phyloP scores from a whole-genome alignment of 2,797 vertebrate genomes.

The Euthynnus affinis region DNA sequence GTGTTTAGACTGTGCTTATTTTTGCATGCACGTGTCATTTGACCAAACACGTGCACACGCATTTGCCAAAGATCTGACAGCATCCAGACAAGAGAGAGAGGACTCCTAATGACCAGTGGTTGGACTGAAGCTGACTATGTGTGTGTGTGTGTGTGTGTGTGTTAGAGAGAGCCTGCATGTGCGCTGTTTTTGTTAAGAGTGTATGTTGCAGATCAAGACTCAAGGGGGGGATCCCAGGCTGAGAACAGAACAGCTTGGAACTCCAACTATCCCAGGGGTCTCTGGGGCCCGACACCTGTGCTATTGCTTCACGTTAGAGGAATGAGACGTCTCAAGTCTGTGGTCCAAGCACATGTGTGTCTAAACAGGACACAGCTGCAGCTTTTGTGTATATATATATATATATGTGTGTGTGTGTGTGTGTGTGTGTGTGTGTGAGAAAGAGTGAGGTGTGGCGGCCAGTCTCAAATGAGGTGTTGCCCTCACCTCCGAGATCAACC shows the following conservation, averaged over 20 bases:
- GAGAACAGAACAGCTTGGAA: constrained; percentile 72
- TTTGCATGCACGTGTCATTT: constrained; percentile 35
- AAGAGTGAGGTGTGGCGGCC: constrained; percentile 26
- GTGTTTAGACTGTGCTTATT: constrained; percentile 71
- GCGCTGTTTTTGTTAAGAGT: constrained; percentile 17
- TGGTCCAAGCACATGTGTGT: constrained; percentile 64
- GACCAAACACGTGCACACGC: constrained; percentile 42
- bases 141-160: constrained; percentile 4
- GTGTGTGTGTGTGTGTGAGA: constrained; percentile 42
- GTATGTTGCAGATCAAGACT: constrained; percentile 55
- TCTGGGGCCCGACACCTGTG: constrained; percentile 81
- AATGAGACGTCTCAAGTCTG: constrained; percentile 77
- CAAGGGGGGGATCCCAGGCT: constrained; percentile 56
- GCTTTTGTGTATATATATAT: constrained; percentile 18
- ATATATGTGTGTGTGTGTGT: constrained; percentile 15
- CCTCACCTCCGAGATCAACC: constrained; percentile 71
- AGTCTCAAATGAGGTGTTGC: constrained; percentile 70
- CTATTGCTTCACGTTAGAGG: constrained; percentile 81
- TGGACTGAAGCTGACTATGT: constrained; percentile 22
- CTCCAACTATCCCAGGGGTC: constrained; percentile 73
- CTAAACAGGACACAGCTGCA: constrained; percentile 83
- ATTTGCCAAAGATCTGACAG: constrained; percentile 62
- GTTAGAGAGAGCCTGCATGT: constrained; percentile 13
- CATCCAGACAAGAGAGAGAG: constrained; percentile 39
- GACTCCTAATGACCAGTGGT: constrained; percentile 44